These are phyloP conservation scores for Sinella curviseta DNA, from an alignment of 1,140 invertebrate species.

Conservation along the genomic window DNA sequence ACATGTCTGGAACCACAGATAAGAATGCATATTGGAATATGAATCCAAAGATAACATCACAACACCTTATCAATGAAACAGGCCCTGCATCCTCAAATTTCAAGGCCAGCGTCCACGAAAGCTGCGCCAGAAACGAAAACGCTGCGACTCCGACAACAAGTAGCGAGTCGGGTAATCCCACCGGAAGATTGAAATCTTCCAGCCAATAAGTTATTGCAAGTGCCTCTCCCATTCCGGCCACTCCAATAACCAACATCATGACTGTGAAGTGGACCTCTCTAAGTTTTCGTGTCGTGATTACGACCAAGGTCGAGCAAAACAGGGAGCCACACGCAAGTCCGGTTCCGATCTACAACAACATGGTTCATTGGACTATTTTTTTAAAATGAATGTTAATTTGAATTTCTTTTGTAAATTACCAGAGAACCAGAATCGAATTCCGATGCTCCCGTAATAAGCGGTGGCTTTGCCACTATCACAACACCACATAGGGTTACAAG, in stretches of 20 bases:
- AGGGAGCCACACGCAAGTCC: conserved; percentile 43
- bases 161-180: conserved; percentile 17
- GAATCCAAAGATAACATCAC: conserved; percentile 33
- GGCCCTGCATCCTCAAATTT: conserved; percentile 44
- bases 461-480: conserved; percentile 10
- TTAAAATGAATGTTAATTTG: no score
- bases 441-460: conserved; percentile 22
- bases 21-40: conserved; percentile 39
- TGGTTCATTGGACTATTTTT: no score
- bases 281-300: conserved; percentile 45
- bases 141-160: conserved; percentile 18
- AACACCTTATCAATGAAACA: not conserved
- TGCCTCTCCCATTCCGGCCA: conserved; percentile 41
- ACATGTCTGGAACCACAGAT: conserved; percentile 34
- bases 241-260: conserved; percentile 42
- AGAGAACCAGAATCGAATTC: conserved; percentile 17
- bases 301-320: conserved; percentile 37
- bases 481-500: conserved; percentile 40
- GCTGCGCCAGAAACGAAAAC: conserved; percentile 41
- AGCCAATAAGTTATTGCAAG: conserved; percentile 28
- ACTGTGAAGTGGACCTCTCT: conserved; percentile 46
- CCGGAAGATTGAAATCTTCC: conserved; percentile 20
- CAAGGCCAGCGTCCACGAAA: conserved; percentile 40
- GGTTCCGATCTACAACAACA: conserved; percentile 46
- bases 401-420: conserved; percentile 25